A percentile compares a stretch with the other conserved stretches of the same genome.
These are phyloP conservation scores for Perizoma affinitatum DNA, from an alignment of 2,888 invertebrate species.

Conservation along the genomic window DNA sequence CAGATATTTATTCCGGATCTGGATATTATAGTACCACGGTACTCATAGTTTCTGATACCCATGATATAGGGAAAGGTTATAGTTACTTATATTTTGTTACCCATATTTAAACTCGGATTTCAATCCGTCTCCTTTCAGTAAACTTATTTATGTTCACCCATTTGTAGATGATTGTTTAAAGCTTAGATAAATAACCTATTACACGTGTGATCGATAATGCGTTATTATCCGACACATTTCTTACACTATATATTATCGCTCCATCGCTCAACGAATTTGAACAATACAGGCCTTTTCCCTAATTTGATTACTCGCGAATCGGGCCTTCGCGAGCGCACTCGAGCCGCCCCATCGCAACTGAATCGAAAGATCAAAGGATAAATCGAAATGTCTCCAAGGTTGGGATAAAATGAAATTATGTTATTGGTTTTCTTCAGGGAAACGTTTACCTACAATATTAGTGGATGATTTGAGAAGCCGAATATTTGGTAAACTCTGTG, in stretches of 20 bases:
- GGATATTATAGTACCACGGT: no score
- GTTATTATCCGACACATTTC: constrained; percentile 46
- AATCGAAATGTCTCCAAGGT: constrained; percentile 59
- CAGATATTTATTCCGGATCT: no score
- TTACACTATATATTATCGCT: constrained; percentile 54
- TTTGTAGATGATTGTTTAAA: constrained; percentile 18
- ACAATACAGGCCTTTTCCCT: constrained; percentile 54
- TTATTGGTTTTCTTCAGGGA: constrained; percentile 47
- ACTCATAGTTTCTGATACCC: no score
- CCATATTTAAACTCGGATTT: no score
- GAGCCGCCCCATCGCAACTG: constrained; percentile 51
- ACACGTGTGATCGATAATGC: constrained; percentile 55
- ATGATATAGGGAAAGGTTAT: no score
- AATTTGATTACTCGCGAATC: constrained; percentile 61
- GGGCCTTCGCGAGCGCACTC: constrained; percentile 49
- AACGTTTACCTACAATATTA: constrained; percentile 44
- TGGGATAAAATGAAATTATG: constrained; percentile 59
- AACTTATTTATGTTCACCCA: constrained; percentile 14
- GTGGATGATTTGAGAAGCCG: constrained; percentile 41
- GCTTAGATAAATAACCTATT: constrained; percentile 9
- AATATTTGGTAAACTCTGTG: constrained; percentile 36
- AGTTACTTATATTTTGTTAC: no score
- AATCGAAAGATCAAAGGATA: constrained; percentile 65
- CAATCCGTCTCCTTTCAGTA: no score
- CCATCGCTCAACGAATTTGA: constrained; percentile 54